Conservation (phyloP, 2,888 invertebrate genomes). For the Cylloceria caligata region DNA sequence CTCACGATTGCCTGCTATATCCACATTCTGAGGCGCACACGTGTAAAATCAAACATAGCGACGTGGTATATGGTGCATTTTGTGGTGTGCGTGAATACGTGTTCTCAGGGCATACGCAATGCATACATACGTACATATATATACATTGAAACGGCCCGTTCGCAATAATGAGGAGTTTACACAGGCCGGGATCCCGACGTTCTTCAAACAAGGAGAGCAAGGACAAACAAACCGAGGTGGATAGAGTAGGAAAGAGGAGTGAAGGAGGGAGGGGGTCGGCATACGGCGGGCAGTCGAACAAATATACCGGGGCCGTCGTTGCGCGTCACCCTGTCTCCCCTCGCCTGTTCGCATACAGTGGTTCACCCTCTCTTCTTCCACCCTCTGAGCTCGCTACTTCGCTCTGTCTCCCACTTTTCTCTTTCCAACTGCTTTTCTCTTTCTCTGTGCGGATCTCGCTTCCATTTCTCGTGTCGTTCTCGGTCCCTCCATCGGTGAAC, state of each 20-base stretch:
- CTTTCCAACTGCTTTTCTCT: not conserved
- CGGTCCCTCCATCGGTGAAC: constrained; percentile 10
- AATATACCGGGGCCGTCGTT: constrained; percentile 73
- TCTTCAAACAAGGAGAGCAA: constrained; percentile 83
- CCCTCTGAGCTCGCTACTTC: constrained; percentile 10
- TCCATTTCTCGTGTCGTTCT: constrained; percentile 6
- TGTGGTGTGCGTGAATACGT: constrained; percentile 13
- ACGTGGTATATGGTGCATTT: constrained; percentile 19
- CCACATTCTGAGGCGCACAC: constrained; percentile 38
- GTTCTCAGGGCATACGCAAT: constrained; percentile 16
- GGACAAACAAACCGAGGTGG: constrained; percentile 78
- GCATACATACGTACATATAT: constrained; percentile 40
- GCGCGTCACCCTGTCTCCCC: constrained; percentile 31
- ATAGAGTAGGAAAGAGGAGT: constrained; percentile 18
- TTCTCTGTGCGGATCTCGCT: constrained; percentile 4
- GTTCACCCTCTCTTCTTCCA: constrained; percentile 16
- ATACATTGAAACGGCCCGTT: constrained; percentile 69
- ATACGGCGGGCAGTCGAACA: constrained; percentile 77
- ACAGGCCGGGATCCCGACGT: constrained; percentile 82
- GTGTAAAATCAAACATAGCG: constrained; percentile 57
- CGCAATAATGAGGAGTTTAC: constrained; percentile 84
- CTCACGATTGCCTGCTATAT: constrained; percentile 45
- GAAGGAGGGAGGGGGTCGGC: constrained; percentile 14
- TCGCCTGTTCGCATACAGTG: constrained; percentile 31
- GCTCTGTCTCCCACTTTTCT: constrained; percentile 12